phyloP scores from a whole-genome alignment of 2,113 vertebrate genomes.

The Heliornis fulica region DNA sequence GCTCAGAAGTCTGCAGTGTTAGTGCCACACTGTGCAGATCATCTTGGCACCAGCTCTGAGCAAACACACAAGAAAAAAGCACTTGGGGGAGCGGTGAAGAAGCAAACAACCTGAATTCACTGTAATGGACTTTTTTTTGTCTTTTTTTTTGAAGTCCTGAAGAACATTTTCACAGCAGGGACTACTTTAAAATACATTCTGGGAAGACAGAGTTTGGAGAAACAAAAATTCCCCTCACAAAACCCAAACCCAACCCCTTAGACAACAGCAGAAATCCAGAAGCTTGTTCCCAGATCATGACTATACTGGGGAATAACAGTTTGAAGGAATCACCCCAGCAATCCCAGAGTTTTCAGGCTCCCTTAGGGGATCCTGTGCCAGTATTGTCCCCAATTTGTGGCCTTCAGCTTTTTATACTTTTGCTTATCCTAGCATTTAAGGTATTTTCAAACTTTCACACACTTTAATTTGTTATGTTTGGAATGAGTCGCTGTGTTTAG shows the following conservation, averaged over 20 bases:
- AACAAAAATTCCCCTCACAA: not conserved
- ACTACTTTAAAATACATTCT: conserved; percentile 1
- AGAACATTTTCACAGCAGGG: not conserved
- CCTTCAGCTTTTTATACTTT: conserved; percentile 51
- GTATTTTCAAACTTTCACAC: conserved; percentile 52
- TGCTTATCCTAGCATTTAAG: conserved; percentile 65
- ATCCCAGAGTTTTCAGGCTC: not conserved
- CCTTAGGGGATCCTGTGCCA: not conserved
- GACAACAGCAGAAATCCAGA: not conserved
- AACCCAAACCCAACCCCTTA: not conserved
- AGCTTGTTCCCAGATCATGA: not conserved
- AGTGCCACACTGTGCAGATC: not conserved
- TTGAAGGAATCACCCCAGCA: not conserved
- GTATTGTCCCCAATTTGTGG: conserved; percentile 15
- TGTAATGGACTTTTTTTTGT: not conserved
- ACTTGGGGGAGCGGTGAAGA: not conserved
- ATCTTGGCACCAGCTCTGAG: conserved; percentile 33
- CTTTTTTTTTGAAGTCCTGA: not conserved
- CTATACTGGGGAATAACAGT: not conserved
- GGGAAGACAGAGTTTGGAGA: not conserved
- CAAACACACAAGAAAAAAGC: not conserved
- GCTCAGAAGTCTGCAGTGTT: conserved; percentile 24
- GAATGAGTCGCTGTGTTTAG: conserved; percentile 24
- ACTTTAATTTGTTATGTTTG: conserved; percentile 70
- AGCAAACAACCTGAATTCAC: conserved; percentile 24